Conservation (phyloP, 2,113 vertebrate genomes). For the Pardalotus punctatus region DNA sequence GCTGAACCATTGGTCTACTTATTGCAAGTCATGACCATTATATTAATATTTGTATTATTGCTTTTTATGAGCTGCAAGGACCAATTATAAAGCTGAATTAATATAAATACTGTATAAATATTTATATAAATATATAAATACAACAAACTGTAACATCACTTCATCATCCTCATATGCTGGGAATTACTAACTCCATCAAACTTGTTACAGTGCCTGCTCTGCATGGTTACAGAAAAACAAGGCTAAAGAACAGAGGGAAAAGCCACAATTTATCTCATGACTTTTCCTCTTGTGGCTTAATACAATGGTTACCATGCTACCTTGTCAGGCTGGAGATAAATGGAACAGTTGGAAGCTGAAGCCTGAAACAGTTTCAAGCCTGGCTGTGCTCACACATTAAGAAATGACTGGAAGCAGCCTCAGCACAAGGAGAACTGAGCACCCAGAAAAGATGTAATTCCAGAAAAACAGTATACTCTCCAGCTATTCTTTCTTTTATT, state of each 20-base stretch:
- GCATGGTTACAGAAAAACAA: not conserved
- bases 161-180: not conserved
- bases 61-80: not conserved
- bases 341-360: not conserved
- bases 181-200: not conserved
- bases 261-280: not conserved
- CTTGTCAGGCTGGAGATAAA: conserved; percentile 13
- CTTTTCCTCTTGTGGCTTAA: not conserved
- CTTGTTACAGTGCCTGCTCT: not conserved
- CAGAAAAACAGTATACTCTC: not conserved
- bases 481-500: not conserved
- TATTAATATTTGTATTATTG: not conserved
- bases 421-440: not conserved
- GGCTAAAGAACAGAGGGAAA: not conserved
- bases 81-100: not conserved
- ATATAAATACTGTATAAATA: too few species aligned
- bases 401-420: not conserved
- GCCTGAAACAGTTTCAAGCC: not conserved
- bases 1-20: not conserved
- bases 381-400: not conserved
- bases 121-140: too few species aligned
- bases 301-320: not conserved
- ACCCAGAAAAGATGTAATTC: not conserved
- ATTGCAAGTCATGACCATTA: not conserved
- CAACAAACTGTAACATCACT: too few species aligned